Percentiles rank a stretch among this genome's conserved stretches.
These are phyloP conservation scores for Megalops cyprinoides DNA, from an alignment of 2,797 vertebrate genomes.

Conservation along the genomic window DNA sequence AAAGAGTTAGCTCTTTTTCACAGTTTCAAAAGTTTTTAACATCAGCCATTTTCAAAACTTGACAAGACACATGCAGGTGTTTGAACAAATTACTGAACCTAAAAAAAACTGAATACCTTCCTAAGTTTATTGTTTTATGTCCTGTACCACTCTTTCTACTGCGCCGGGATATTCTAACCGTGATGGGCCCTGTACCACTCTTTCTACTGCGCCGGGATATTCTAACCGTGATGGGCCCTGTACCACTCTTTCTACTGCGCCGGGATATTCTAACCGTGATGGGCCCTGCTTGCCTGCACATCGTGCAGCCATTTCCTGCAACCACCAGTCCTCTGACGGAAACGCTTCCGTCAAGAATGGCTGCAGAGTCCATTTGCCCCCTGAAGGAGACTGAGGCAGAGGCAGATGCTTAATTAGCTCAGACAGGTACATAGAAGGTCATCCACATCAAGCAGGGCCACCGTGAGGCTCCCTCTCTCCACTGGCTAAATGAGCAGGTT, in stretches of 20 bases:
- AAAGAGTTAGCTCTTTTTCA: too few relatives aligned
- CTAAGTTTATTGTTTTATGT: slow-evolving; percentile 6
- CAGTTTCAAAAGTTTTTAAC: too few relatives aligned
- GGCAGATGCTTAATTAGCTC: slow-evolving; percentile 62
- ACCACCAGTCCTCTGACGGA: not conserved
- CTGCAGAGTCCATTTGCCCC: slow-evolving; percentile 48
- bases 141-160: not conserved
- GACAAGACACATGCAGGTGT: too few relatives aligned
- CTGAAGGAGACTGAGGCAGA: slow-evolving; percentile 49
- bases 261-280: slow-evolving; percentile 19
- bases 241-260: not conserved
- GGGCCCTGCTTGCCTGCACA: slow-evolving; percentile 4
- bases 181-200: slow-evolving; percentile 8
- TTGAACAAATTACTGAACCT: too few relatives aligned
- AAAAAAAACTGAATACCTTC: too few relatives aligned
- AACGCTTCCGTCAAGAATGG: slow-evolving; percentile 28
- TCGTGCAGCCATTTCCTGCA: slow-evolving; percentile 2
- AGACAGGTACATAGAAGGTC: slow-evolving; percentile 42
- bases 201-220: slow-evolving; percentile 7
- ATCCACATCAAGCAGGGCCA: slow-evolving; percentile 16
- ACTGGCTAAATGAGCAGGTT: not conserved
- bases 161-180: slow-evolving; percentile 20
- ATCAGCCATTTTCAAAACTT: too few relatives aligned
- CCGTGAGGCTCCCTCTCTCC: not conserved
- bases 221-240: slow-evolving; percentile 13